phyloP scores from a whole-genome alignment of 2,888 invertebrate species.

The Boloria selene region DNA sequence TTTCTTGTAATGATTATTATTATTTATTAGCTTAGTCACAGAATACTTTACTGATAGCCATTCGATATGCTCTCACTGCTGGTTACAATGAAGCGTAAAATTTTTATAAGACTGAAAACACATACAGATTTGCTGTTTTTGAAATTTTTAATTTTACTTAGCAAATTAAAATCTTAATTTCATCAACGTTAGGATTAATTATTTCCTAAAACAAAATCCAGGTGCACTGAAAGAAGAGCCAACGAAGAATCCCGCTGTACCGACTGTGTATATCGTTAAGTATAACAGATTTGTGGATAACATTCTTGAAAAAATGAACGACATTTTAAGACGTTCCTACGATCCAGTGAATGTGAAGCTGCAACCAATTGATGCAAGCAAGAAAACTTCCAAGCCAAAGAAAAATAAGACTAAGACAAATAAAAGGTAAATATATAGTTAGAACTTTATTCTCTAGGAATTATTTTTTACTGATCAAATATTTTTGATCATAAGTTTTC shows the following conservation, averaged over 20 bases:
- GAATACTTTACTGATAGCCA: neutral
- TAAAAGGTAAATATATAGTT: conserved; percentile 58
- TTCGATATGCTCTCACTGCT: conserved; percentile 14
- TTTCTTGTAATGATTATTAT: neutral
- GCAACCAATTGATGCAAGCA: conserved; percentile 80
- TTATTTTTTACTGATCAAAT: too few species aligned
- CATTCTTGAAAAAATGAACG: conserved; percentile 90
- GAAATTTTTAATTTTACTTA: neutral
- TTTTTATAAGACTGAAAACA: neutral
- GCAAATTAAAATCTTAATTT: neutral
- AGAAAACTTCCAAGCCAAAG: conserved; percentile 78
- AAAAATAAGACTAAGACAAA: conserved; percentile 68
- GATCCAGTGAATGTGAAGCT: conserved; percentile 92
- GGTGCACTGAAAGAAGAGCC: conserved; percentile 74
- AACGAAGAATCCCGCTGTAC: conserved; percentile 72
- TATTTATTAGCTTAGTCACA: neutral
- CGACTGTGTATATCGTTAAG: conserved; percentile 89
- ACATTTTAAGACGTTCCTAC: conserved; percentile 89
- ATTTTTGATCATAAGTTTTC: too few species aligned
- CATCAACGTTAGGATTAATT: neutral
- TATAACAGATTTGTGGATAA: conserved; percentile 94
- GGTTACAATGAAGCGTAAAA: neutral
- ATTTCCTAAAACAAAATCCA: conserved; percentile 49
- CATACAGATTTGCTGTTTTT: too few species aligned
- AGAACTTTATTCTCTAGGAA: too few species aligned